Conservation (phyloP, 1,140 invertebrate species). For the Reticulitermes speratus region DNA sequence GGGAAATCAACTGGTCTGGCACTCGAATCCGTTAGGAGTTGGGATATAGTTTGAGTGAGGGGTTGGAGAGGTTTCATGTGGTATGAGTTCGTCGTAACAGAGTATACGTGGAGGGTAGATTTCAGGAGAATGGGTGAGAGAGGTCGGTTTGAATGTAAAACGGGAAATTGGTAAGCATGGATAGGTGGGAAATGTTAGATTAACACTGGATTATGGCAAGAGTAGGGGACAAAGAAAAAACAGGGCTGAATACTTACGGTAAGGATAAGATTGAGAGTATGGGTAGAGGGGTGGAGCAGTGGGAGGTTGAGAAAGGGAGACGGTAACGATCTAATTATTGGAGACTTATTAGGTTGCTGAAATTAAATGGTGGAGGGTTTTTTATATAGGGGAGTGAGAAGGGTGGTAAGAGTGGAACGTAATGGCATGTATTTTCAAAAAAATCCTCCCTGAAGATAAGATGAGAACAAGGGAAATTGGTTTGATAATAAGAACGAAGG, state of each 20-base stretch:
- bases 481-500: background rate
- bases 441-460: slow-evolving; percentile 6
- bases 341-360: slow-evolving; percentile 15
- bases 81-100: background rate
- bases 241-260: background rate
- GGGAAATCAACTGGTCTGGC: background rate
- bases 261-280: background rate
- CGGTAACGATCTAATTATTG: slow-evolving; percentile 16
- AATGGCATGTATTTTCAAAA: slow-evolving; percentile 5
- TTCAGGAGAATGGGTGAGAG: background rate
- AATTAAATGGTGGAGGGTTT: slow-evolving; percentile 17
- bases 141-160: background rate
- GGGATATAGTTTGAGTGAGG: background rate
- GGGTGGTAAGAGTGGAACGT: background rate
- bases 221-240: background rate
- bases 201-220: background rate
- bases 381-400: background rate
- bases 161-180: background rate
- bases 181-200: slow-evolving; percentile 15
- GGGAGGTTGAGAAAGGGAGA: background rate
- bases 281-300: background rate
- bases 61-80: background rate
- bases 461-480: slow-evolving; percentile 15
- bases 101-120: background rate
- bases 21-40: background rate